A percentile compares a stretch with the other conserved stretches of the same genome.
Evolutionary conservation across 2,888 invertebrate genomes (phyloP).

Genomic region (Iselma pallidipennis): DNA sequence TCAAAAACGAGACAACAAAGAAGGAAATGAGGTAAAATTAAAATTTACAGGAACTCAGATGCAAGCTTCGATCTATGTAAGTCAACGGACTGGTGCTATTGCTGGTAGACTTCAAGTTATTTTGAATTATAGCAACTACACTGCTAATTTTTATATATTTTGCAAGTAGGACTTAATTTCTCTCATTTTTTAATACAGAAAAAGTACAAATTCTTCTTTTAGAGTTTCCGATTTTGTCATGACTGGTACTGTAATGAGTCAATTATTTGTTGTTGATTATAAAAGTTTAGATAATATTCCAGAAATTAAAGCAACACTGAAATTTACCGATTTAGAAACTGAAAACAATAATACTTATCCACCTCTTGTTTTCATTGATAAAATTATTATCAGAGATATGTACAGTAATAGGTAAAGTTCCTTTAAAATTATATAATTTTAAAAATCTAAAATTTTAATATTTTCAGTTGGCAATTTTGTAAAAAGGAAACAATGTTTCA

Average conservation of each 20-base stretch:
- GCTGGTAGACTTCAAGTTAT: slow-evolving; percentile 56
- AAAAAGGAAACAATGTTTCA: slow-evolving; percentile 47
- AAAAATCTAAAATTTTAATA: slow-evolving; percentile 7
- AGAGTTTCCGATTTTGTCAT: slow-evolving; percentile 46
- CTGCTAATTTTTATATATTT: slow-evolving; percentile 55
- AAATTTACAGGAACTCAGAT: slow-evolving; percentile 57
- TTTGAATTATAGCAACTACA: slow-evolving; percentile 51
- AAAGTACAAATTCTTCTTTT: slow-evolving; percentile 20
- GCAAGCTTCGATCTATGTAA: slow-evolving; percentile 57
- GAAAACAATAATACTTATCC: slow-evolving; percentile 40
- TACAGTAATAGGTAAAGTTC: slow-evolving; percentile 52
- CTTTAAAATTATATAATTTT: not conserved
- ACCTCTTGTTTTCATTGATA: slow-evolving; percentile 43
- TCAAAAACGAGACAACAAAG: not conserved
- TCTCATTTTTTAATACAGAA: not conserved
- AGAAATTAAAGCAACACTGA: slow-evolving; percentile 45
- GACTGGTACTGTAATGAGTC: slow-evolving; percentile 47
- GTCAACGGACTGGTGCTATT: slow-evolving; percentile 53
- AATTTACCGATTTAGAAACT: slow-evolving; percentile 44
- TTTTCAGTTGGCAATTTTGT: slow-evolving; percentile 54
- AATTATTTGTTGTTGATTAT: slow-evolving; percentile 51
- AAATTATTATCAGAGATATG: slow-evolving; percentile 50
- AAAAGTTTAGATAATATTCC: slow-evolving; percentile 43
- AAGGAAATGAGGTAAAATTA: not conserved
- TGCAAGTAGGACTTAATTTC: slow-evolving; percentile 57